Evolutionary conservation across 2,113 vertebrate species (phyloP).

Genomic region (Casuarius casuarius): DNA sequence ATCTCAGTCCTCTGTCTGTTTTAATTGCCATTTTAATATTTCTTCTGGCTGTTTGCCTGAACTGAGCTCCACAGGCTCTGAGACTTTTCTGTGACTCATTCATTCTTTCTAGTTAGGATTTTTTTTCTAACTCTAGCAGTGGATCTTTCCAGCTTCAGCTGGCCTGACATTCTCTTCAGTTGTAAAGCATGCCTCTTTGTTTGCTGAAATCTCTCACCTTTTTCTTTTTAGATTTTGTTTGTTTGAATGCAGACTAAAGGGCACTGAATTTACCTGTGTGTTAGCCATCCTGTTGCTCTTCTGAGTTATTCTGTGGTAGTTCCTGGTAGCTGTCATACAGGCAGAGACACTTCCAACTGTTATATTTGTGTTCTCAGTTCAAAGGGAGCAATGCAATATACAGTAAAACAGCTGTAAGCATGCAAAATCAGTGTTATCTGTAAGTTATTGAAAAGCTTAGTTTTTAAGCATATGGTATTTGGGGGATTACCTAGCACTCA

Average conservation of each 20-base stretch:
- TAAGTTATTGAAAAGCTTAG: not conserved
- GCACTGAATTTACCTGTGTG: not conserved
- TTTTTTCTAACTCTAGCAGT: not conserved
- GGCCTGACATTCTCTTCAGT: not conserved
- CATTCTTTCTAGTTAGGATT: not conserved
- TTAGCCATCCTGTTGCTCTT: not conserved
- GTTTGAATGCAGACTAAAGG: not conserved
- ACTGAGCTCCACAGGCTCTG: not conserved
- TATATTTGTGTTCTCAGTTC: not conserved
- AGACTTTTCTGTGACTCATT: slow-evolving; percentile 2
- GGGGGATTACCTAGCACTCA: not conserved
- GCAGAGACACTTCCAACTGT: not conserved
- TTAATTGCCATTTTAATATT: not conserved
- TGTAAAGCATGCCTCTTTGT: not conserved
- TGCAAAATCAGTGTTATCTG: not conserved
- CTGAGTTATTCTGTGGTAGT: not conserved
- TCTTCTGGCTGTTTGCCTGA: not conserved
- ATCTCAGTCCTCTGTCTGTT: not conserved
- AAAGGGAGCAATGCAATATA: not conserved
- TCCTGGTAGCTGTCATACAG: not conserved
- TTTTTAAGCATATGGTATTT: not conserved
- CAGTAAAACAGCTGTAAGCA: not conserved
- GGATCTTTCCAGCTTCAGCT: not conserved
- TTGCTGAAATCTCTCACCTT: not conserved
- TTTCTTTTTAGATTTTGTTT: not conserved